phyloP scores from a whole-genome alignment of 1,140 invertebrate genomes.

The Pseudomyrmex flavicornis region DNA sequence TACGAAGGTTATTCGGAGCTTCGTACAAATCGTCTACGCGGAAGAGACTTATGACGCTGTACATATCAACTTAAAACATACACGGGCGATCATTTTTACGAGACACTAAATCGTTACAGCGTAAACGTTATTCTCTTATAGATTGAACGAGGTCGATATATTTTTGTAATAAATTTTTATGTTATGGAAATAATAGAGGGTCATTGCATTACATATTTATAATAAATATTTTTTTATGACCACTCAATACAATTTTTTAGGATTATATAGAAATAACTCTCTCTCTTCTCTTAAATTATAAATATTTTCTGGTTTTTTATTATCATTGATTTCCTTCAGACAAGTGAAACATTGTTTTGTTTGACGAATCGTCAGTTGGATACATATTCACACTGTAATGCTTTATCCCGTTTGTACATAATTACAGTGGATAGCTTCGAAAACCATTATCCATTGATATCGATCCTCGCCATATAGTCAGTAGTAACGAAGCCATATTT shows the following conservation, averaged over 20 bases:
- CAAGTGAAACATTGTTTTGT: neutral
- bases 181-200: neutral
- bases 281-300: too few species aligned
- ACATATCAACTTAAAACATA: slow-evolving; percentile 16
- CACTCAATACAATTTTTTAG: slow-evolving; percentile 13
- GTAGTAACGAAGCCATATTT: slow-evolving; percentile 48
- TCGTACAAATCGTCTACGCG: neutral
- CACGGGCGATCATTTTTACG: slow-evolving; percentile 1
- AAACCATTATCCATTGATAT: slow-evolving; percentile 23
- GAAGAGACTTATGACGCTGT: neutral
- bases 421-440: neutral
- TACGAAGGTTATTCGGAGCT: slow-evolving; percentile 21
- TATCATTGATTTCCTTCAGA: too few species aligned
- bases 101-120: neutral
- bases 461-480: neutral
- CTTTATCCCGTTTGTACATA: slow-evolving; percentile 20
- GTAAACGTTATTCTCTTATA: neutral
- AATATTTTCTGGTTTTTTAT: too few species aligned
- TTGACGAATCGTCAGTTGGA: neutral
- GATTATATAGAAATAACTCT: neutral
- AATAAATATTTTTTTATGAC: slow-evolving; percentile 3
- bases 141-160: neutral
- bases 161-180: slow-evolving; percentile 26
- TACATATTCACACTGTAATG: neutral
- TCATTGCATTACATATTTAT: slow-evolving; percentile 4